Evolutionary conservation across 2,113 vertebrate genomes (phyloP).

Genomic region (Procavia capensis): DNA sequence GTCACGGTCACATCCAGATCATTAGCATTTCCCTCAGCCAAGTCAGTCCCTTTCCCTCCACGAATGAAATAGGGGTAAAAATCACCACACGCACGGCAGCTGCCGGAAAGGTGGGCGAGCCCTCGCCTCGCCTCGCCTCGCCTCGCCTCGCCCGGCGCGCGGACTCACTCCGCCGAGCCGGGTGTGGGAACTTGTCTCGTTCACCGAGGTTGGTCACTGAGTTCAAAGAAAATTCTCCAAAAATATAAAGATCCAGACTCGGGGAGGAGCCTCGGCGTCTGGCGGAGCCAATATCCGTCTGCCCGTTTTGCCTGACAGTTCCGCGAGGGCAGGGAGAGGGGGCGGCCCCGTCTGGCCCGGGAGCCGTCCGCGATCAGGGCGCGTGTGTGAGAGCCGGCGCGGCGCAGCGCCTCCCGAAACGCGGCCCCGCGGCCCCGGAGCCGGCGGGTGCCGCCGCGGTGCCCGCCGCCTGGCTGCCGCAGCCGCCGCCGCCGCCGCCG

Average conservation of each 20-base stretch:
- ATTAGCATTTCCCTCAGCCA: conserved; percentile 36
- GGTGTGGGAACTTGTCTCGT: conserved; percentile 81
- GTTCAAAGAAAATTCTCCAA: conserved; percentile 88
- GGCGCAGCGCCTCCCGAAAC: conserved; percentile 32
- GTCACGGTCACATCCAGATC: conserved; percentile 67
- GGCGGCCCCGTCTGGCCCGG: conserved; percentile 46
- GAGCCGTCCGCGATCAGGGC: conserved; percentile 73
- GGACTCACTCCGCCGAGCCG: conserved; percentile 28
- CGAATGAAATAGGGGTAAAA: neutral
- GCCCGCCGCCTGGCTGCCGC: conserved; percentile 53
- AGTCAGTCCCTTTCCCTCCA: conserved; percentile 52
- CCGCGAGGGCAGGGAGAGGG: conserved; percentile 63
- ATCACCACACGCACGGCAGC: conserved; percentile 47
- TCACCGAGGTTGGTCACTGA: conserved; percentile 80
- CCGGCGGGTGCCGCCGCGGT: neutral
- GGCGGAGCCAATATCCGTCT: conserved; percentile 86
- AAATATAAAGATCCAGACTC: conserved; percentile 87
- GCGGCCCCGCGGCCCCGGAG: conserved; percentile 32
- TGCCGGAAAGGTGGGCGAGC: conserved; percentile 40
- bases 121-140: conserved; percentile 30
- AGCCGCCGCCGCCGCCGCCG: conserved; percentile 67
- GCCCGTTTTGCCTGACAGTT: conserved; percentile 83
- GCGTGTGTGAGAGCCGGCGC: conserved; percentile 62
- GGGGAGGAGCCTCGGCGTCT: conserved; percentile 88
- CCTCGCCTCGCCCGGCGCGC: conserved; percentile 10